Base-by-base conservation (phyloP, 1,140 invertebrate genomes). In the Diplogasteroides magnus region DNA sequence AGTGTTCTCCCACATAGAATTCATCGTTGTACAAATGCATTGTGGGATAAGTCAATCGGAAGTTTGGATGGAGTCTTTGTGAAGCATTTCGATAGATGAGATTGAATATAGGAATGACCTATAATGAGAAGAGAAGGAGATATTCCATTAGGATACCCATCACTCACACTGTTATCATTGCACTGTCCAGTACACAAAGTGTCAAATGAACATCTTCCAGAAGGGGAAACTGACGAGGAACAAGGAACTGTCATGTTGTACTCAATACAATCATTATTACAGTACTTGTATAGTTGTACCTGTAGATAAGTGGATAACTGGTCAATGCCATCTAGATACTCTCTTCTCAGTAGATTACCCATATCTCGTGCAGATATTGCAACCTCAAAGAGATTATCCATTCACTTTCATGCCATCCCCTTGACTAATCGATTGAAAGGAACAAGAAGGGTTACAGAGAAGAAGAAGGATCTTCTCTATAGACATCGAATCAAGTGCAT, bases 21-120 rank as follows among this genome's bases (percentile, higher is more conserved):
- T 75, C 74, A 64, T 75, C 74, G 37, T 75, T 75, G 61, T 75
- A 75, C 15, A 75, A 28, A 67, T 74, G 74, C 74, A 75, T 75
- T 57, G 74, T 75, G 0, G 74, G 74, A 56, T 71, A 75, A 23
- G 74, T 74, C 37, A 75, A 60, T 23, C 74, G 72, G 64, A 75
- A 75, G 60, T 75, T 75, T n/a, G 74, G 74, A 66, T 75, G 74
- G 25, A 69, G 67, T 32, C 74, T 61, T 11, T 59, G 63, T 0
- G 67, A 72, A 14, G 64, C 26, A 56, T 75, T 74, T 15, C 72
- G 71, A 64, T 75, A 75, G 67, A 74, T 73, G n/a, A 74, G 57
- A 27, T 69, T 68, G 69, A 75, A 75, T n/a, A 75, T 23, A 19
- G 74, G 74, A 28, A 75, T 63, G 2, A 75, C 68, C 67, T 73